Base-by-base conservation (phyloP, 2,888 invertebrate genomes). In the Scaptomyza flava region DNA sequence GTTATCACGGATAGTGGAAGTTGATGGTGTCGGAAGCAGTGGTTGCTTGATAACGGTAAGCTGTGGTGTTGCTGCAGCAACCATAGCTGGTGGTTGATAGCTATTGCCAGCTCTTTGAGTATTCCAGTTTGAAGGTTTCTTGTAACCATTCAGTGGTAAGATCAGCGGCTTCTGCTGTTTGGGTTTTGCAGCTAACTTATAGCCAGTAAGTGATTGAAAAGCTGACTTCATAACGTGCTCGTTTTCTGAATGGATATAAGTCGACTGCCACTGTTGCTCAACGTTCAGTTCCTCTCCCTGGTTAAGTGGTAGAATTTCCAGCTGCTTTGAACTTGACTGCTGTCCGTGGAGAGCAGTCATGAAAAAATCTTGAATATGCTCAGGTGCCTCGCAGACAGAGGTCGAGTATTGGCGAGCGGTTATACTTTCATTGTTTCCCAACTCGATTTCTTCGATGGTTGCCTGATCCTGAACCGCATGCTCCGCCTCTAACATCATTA, bases 401-500 rank as follows among this genome's bases (percentile, higher is more conserved):
- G 66, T 53, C 6, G 54, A 2, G 11, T 66, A 50, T 4, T 51
- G 57, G 14, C 61, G 63, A 0, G 75, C 57, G 12, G 56, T 20
- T 1, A 73, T 53, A 11, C 50, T 6, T 0, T 52, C 66, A 12
- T 20, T 43, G 8, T 3, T 9, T 6, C 6, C 27, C 0, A 8
- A 8, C 17, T 38, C 20, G 14, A 9, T 36, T 11, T 7, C 8
- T 2, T 3, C 12, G 11, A 5, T 14, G 7, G 5, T 5, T 6
- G 9, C 20, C 3, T 11, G 36, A 30, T 48, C n/a, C 7, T 47
- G 23, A 8, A 76, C 59, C 31, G 62, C 42, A 38, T 75, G 75
- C 45, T 68, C 46, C 1, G 72, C 51, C 14, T 68, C 52, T 52
- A 76, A 72, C 23, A 60, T 17, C 74, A 74, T 68, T 2, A 73